These are phyloP conservation scores for Drosophila busckii DNA, from an alignment of 1,140 invertebrate genomes.

Conservation along the genomic window DNA sequence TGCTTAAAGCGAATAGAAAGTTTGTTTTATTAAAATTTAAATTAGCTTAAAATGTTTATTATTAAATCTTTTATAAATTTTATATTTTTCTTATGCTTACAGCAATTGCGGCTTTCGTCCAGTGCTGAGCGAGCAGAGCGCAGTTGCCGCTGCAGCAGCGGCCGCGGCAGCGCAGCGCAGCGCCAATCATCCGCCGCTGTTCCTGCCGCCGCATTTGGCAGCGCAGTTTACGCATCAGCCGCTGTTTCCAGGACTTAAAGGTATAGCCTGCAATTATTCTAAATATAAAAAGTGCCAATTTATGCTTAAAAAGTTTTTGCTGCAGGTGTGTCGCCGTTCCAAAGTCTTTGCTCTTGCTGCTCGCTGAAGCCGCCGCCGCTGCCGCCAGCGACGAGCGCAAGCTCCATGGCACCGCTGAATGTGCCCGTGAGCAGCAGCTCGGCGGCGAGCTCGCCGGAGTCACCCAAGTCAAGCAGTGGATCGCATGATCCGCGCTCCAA, in stretches of 20 bases:
- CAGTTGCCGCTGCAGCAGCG: conserved; percentile 60
- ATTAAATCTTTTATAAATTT: not conserved
- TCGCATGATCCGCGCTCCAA: conserved; percentile 84
- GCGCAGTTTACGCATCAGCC: conserved; percentile 89
- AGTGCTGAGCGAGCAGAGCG: conserved; percentile 79
- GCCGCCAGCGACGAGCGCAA: conserved; percentile 41
- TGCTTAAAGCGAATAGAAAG: conserved; percentile 10
- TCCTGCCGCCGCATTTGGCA: conserved; percentile 89
- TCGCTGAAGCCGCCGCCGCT: conserved; percentile 83
- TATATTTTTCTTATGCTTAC: conserved; percentile 53
- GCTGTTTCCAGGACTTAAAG: conserved; percentile 87
- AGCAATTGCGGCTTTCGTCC: conserved; percentile 83
- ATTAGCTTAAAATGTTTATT: not conserved
- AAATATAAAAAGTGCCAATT: conserved; percentile 44
- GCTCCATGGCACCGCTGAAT: conserved; percentile 61
- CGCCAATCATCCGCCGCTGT: conserved; percentile 83
- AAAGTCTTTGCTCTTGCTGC: conserved; percentile 88
- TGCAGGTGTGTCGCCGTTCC: conserved; percentile 81
- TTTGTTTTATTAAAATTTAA: conserved; percentile 6
- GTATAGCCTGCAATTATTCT: conserved; percentile 77
- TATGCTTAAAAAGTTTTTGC: conserved; percentile 10
- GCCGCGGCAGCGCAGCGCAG: conserved; percentile 53
- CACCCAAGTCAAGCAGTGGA: conserved; percentile 62
- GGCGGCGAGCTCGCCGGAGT: conserved; percentile 70
- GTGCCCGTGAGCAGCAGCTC: conserved; percentile 63